Base-by-base conservation (phyloP, 2,113 vertebrate genomes). In the Aleadryas rufinucha region DNA sequence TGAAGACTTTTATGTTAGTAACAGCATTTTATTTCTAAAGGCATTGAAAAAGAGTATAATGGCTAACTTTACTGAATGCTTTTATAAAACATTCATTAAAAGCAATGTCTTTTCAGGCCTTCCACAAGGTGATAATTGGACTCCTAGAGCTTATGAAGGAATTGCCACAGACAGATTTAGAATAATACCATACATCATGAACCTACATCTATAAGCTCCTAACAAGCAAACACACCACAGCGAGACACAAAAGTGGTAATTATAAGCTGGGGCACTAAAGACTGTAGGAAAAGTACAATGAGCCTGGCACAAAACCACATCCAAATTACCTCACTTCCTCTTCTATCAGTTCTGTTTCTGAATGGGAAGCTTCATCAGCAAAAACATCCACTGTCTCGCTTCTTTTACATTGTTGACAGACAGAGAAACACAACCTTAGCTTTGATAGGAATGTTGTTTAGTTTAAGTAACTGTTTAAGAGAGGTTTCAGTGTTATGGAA, bases 351-450 rank as follows among this genome's bases (percentile, higher is more conserved):
- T 97, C 96, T 96, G 95, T 94, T 96, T 98, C 97, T 96, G 97
- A 97, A 95, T 96, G 57, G 78, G 96, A 97, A 90, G 89, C 92
- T 96, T 97, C 95, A 84, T 96, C 97, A 95, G 96, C 95, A 94
- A 98, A 95, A 95, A 96, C 93, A 96, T 97, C 97, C 97, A 97
- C 93, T 97, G 97, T 97, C 78, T 98, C 96, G 84, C 97, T 98
- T 97, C 97, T 98, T 97, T 96, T 89, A 97, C 22, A 85, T 93
- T 77, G 91, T 84, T 84, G 49, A 80, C 30, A 96, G 85, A 97
- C 60, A 96, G 93, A 97, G 66, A 97, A 97, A 96, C 47, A 96
- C 26, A 95, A 66, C 81, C 96, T 97, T 95, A 96, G 93, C 95
- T 96, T 95, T 92, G 37, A 68, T 49, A 57, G 3, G 13, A 82